Conservation (phyloP, 2,113 vertebrate species). For the Chloroceryle aenea region DNA sequence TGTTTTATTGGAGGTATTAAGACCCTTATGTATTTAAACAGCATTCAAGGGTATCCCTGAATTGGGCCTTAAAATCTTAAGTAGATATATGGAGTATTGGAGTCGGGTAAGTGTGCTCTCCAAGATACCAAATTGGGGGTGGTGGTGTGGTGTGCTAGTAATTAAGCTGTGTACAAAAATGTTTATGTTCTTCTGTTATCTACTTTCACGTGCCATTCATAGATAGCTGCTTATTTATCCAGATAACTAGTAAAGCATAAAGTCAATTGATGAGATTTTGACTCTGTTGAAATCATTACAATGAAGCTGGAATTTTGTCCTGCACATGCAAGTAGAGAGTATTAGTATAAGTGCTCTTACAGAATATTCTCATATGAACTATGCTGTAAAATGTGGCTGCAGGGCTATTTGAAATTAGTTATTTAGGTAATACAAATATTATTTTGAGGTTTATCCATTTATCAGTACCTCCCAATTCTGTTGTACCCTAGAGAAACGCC, state of each 20-base stretch:
- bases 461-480: background rate
- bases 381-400: constrained; percentile 15
- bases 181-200: background rate
- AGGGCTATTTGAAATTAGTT: constrained; percentile 24
- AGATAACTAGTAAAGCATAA: constrained; percentile 7
- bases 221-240: background rate
- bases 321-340: background rate
- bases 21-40: background rate
- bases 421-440: constrained; percentile 34
- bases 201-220: background rate
- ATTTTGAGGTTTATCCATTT: background rate
- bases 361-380: background rate
- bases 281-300: background rate
- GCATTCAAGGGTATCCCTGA: background rate
- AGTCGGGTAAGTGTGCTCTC: background rate
- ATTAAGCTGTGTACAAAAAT: background rate
- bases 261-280: background rate
- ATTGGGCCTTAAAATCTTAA: background rate
- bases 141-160: background rate
- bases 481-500: background rate
- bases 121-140: background rate
- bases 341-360: background rate
- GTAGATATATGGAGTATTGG: background rate
- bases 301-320: background rate
- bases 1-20: background rate